phyloP scores from a whole-genome alignment of 64 coral and sea anemone species.

The Pachyseris speciosa region DNA sequence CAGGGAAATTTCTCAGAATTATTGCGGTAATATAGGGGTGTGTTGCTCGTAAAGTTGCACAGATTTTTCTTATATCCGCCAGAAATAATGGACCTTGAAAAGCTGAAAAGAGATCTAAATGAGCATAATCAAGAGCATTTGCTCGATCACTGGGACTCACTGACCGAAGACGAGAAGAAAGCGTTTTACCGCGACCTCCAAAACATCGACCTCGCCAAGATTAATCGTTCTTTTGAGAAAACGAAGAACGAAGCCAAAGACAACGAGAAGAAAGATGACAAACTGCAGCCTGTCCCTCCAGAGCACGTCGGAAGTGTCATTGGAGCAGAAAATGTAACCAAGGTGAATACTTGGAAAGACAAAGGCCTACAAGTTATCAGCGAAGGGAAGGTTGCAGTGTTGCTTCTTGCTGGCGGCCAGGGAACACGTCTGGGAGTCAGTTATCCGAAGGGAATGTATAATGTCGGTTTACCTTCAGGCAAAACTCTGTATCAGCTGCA shows the following conservation, averaged over 20 bases:
- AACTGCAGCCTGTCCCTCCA: slow-evolving; percentile 86
- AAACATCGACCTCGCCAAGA: slow-evolving; percentile 83
- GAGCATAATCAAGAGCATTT: slow-evolving; percentile 77
- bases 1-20: too few relatives aligned
- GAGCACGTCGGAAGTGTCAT: slow-evolving; percentile 82
- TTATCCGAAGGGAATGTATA: slow-evolving; percentile 97
- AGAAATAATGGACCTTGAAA: slow-evolving; percentile 67
- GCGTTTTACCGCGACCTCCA: slow-evolving; percentile 59
- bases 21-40: not conserved
- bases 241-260: slow-evolving; percentile 50
- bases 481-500: slow-evolving; percentile 93
- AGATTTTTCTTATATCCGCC: not conserved
- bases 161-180: slow-evolving; percentile 47
- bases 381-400: slow-evolving; percentile 83
- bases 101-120: slow-evolving; percentile 77
- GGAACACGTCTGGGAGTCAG: slow-evolving; percentile 85
- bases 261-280: slow-evolving; percentile 89
- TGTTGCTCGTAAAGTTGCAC: not conserved
- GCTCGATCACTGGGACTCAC: slow-evolving; percentile 42
- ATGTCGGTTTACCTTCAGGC: slow-evolving; percentile 85
- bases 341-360: slow-evolving; percentile 54
- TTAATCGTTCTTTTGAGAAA: slow-evolving; percentile 71
- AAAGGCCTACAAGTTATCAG: slow-evolving; percentile 78
- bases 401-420: slow-evolving; percentile 95
- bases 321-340: slow-evolving; percentile 39